Evolutionary conservation across 2,888 invertebrate genomes (phyloP).

Genomic region (Aethes cnicana): DNA sequence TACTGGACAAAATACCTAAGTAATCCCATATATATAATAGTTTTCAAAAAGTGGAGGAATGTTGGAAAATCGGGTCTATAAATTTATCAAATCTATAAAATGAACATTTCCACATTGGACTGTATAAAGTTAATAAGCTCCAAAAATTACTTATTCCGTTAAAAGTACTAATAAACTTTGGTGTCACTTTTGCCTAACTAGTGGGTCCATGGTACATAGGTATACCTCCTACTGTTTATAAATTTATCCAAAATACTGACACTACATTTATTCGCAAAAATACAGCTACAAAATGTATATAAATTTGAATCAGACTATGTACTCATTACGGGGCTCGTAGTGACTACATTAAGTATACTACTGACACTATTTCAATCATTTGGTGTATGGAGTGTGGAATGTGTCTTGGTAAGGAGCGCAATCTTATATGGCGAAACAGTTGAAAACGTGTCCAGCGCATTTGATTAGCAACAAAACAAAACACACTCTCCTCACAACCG

Average conservation of each 20-base stretch:
- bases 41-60: constrained; percentile 39
- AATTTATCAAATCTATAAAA: constrained; percentile 13
- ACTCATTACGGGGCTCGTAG: constrained; percentile 45
- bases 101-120: constrained; percentile 37
- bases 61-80: constrained; percentile 4
- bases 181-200: constrained; percentile 74
- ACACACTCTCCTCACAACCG: too few relatives aligned
- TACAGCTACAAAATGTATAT: constrained; percentile 70
- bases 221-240: constrained; percentile 65
- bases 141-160: constrained; percentile 54
- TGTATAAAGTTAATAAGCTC: constrained; percentile 67
- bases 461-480: too few relatives aligned
- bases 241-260: constrained; percentile 74
- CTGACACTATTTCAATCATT: not conserved
- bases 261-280: constrained; percentile 71
- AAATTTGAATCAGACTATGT: constrained; percentile 63
- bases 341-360: constrained; percentile 39
- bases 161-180: constrained; percentile 63
- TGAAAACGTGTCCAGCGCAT: too few relatives aligned
- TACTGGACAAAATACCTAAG: constrained; percentile 67
- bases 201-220: constrained; percentile 63
- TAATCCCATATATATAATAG: constrained; percentile 56
- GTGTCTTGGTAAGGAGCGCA: too few relatives aligned
- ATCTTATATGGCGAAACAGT: too few relatives aligned
- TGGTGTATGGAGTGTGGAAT: too few relatives aligned